These are phyloP conservation scores for Diadegma fenestrale DNA, from an alignment of 2,888 invertebrate genomes.

Conservation along the genomic window DNA sequence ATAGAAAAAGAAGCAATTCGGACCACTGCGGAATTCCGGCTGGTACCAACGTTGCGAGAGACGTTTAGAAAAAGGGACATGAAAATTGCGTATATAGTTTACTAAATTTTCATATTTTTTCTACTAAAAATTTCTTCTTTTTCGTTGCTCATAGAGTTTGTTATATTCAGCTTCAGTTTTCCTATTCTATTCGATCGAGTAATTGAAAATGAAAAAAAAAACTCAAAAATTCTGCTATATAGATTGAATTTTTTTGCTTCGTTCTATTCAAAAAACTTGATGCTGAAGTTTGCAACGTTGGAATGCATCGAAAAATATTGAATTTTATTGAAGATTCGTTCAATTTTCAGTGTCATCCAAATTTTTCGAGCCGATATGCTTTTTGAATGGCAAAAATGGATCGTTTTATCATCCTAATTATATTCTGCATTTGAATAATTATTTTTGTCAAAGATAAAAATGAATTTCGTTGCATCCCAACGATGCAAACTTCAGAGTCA, in stretches of 20 bases:
- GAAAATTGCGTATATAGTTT: slow-evolving; percentile 43
- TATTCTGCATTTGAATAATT: no score
- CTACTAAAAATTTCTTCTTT: neutral
- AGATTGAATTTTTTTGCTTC: neutral
- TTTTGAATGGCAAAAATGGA: no score
- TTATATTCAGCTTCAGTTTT: neutral
- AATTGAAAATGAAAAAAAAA: neutral
- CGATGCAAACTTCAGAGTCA: no score
- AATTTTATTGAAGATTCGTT: no score
- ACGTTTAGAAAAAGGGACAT: slow-evolving; percentile 22
- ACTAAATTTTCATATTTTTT: neutral
- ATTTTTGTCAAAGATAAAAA: no score
- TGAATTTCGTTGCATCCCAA: no score
- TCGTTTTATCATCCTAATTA: no score
- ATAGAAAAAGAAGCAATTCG: slow-evolving; percentile 49
- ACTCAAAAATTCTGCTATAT: neutral
- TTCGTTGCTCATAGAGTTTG: neutral
- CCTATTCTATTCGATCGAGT: neutral
- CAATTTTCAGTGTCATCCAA: no score
- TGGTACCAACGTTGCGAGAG: slow-evolving; percentile 36
- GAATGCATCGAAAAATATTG: no score
- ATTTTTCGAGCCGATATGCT: no score
- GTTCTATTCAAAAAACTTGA: neutral
- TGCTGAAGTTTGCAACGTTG: no score
- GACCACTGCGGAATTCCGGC: slow-evolving; percentile 32